These are phyloP conservation scores for Rhyacophila brunnea DNA, from an alignment of 1,140 invertebrate species.

Conservation along the genomic window DNA sequence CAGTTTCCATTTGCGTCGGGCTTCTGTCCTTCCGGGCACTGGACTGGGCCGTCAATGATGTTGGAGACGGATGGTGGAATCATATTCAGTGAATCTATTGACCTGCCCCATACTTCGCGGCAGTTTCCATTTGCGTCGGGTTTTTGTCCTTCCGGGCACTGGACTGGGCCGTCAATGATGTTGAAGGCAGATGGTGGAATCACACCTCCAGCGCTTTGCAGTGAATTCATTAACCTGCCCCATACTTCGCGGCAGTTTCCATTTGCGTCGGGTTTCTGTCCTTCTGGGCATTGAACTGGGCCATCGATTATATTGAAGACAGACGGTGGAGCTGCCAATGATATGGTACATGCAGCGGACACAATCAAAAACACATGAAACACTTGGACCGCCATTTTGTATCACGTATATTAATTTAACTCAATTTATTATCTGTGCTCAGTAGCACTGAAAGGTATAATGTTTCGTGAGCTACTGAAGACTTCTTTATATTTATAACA, in stretches of 20 bases:
- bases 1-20: conserved; percentile 28
- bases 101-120: conserved; percentile 18
- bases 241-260: conserved; percentile 24
- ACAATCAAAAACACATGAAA: no score
- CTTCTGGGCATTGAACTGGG: conserved; percentile 24
- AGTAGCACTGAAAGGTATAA: no score
- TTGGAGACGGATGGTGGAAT: not conserved
- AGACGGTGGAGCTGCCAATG: not conserved
- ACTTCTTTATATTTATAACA: no score
- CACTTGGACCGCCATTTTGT: no score
- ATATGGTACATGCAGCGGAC: not conserved
- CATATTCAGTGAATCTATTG: not conserved
- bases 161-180: conserved; percentile 21
- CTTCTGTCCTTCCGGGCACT: conserved; percentile 30
- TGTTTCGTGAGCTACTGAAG: no score
- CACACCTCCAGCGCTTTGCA: no score
- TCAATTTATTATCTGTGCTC: no score
- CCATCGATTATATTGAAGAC: conserved; percentile 18
- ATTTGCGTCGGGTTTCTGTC: conserved; percentile 28
- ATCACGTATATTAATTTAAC: no score
- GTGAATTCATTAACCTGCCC: not conserved
- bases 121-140: conserved; percentile 28
- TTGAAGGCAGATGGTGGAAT: not conserved
- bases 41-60: conserved; percentile 21
- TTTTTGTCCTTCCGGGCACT: conserved; percentile 29